Evolutionary conservation across 1,140 invertebrate genomes (phyloP), one percentile per base, ranked within the genome.

Genomic region (Macrosteles quadrilineatus): DNA sequence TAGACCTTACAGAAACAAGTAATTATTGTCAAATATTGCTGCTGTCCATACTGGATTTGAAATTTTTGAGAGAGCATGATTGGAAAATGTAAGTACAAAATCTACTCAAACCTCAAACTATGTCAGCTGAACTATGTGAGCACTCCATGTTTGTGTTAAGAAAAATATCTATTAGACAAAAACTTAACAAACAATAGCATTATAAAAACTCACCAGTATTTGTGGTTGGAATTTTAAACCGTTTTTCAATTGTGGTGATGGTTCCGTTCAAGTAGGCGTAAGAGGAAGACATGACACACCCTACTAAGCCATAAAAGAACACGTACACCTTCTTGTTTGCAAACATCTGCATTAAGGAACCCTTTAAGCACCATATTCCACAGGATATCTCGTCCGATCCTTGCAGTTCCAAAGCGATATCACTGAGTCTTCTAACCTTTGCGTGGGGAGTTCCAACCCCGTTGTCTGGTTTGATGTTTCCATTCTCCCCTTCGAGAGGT

Each of bases 231-330:
- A 92, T 91, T 75, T 90, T 91, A 76, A 91, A 93, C 72, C 90
- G 83, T 75, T 92, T 92, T 77, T 93, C 91, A 30, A 93, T 82
- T 0, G 91, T 93, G 31, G 90, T 90, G 47, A 92, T 87, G 4
- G 88, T 90, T 12, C 89, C 89, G 73, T 89, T 89, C 69, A 90
- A 90, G 75, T 93, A 93, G 1, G 90, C 86, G 75, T 88, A 91
- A 69, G 88, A 86, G 71, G 90, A 89, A 19, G 86, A 86, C 73
- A 90, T 89, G 57, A 90, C 83, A 71, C 89, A 87, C 1, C 89
- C 90, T 0, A 91, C 79, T 1, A 91, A 77, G 50, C 89, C 90
- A 73, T 91, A 92, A 0, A 91, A 78, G 47, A 91, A 76, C 1
- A 92, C 84, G 73, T 90, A 92, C 0, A 84, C 84, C 67, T 90